Percentiles rank a stretch among this genome's conserved stretches.
Conservation (phyloP, 2,888 invertebrate species). For the Coenonympha glycerion region DNA sequence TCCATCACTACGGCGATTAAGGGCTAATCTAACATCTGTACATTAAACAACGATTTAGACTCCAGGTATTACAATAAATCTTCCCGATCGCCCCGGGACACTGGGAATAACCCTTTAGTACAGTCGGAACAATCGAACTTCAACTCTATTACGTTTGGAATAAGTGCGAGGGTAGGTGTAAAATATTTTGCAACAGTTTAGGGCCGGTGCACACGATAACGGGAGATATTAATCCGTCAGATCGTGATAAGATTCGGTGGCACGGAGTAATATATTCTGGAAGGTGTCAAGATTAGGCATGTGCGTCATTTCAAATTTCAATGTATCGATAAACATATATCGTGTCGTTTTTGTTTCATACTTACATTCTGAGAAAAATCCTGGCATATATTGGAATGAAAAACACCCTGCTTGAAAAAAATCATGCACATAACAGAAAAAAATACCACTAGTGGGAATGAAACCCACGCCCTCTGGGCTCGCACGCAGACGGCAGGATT, state of each 20-base stretch:
- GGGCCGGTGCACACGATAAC: conserved; percentile 51
- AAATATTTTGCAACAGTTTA: conserved; percentile 42
- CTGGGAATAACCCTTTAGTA: conserved; percentile 29
- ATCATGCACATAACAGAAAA: too few species aligned
- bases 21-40: conserved; percentile 51
- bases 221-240: conserved; percentile 71
- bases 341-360: not conserved
- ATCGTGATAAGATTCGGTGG: conserved; percentile 73
- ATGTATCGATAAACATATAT: not conserved
- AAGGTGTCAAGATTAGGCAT: conserved; percentile 54
- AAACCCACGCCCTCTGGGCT: too few species aligned
- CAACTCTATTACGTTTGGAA: conserved; percentile 20
- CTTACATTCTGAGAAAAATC: too few species aligned
- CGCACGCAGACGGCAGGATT: too few species aligned
- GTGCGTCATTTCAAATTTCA: conserved; percentile 22
- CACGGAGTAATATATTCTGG: conserved; percentile 69
- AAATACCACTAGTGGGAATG: too few species aligned
- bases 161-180: conserved; percentile 31
- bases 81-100: conserved; percentile 52
- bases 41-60: conserved; percentile 66
- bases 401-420: too few species aligned
- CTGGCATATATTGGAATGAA: too few species aligned
- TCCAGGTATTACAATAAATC: conserved; percentile 70
- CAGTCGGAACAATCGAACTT: conserved; percentile 23
- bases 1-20: conserved; percentile 30